Base-by-base conservation (phyloP, 2,797 vertebrate genomes). In the Anguilla obscura region DNA sequence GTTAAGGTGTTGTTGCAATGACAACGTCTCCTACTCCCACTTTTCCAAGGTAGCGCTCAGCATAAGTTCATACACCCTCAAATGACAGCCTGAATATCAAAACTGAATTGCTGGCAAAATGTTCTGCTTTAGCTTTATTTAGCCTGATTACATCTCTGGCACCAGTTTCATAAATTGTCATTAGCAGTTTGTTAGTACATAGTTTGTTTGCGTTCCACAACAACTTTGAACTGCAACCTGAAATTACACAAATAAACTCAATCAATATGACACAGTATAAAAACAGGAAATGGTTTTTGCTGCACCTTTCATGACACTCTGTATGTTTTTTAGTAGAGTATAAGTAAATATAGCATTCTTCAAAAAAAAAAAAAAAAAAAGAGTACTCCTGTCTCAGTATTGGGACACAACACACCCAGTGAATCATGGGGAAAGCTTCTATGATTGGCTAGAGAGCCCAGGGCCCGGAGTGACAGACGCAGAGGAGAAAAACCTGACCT, bases 401-500 rank as follows among this genome's bases (percentile, higher is more conserved):
- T 45, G 79, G 79, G 21, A 48, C 79, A 82, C 40, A 48, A 24
- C 79, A 82, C 40, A 48, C 45, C 79, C 79, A 82, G 18, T 82
- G 79, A 48, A 82, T 82, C 45, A 82, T 82, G 79, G 79, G 79
- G 50, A 40, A 40, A 10, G 40, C 18, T 48, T 50, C 24, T 14
- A 8, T 82, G 79, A 82, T 82, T 82, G 79, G 79, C 79, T 50
- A 45, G 79, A 82, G 79, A 82, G 79, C 21, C 45, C 27, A 48
- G 40, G 45, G 79, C 79, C 40, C 79, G 7, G 40, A 50, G 79
- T 82, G 79, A 82, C 79, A 50, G 79, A 82, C 79, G 79, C 79
- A 82, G 79, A 82, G 79, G 79, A 89, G 91, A 89, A 89, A 90
- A 89, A 91, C 89, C 92, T 92, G 92, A 92, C 92, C 92, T 92